These are phyloP conservation scores for Amphiprion ocellaris DNA, from an alignment of 2,113 vertebrate genomes.

Conservation along the genomic window DNA sequence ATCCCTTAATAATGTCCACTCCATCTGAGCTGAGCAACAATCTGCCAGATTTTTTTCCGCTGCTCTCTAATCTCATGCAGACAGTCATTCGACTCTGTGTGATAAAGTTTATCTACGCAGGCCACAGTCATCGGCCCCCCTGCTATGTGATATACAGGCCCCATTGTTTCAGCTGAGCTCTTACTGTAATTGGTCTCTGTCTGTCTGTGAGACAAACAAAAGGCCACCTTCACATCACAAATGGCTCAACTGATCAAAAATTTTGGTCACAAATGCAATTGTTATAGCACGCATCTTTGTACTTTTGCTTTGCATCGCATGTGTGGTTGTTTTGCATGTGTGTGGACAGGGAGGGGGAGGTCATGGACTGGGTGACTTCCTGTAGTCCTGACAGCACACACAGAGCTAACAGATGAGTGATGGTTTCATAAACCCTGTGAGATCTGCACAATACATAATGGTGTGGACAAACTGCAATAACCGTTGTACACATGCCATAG, in stretches of 20 bases:
- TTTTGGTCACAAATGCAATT: not conserved
- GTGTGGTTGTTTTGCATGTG: not conserved
- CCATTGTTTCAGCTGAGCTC: conserved; percentile 35
- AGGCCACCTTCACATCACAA: not conserved
- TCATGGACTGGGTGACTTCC: conserved; percentile 9
- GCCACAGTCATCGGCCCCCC: conserved; percentile 33
- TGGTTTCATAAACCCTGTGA: conserved; percentile 39
- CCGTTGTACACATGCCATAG: conserved; percentile 4
- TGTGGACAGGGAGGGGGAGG: not conserved
- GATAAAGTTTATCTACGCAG: conserved; percentile 60
- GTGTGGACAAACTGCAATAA: conserved; percentile 1
- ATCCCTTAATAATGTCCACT: conserved; percentile 52
- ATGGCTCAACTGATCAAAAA: not conserved
- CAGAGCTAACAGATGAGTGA: conserved; percentile 30
- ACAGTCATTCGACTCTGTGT: conserved; percentile 40
- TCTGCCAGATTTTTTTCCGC: conserved; percentile 63
- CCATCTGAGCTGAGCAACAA: conserved; percentile 48
- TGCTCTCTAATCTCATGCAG: conserved; percentile 59
- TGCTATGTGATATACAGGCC: conserved; percentile 36
- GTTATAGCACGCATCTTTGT: not conserved
- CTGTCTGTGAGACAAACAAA: conserved; percentile 37
- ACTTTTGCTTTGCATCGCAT: conserved; percentile 9
- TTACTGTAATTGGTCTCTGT: conserved; percentile 34
- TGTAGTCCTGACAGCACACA: conserved; percentile 24
- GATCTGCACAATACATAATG: conserved; percentile 33